Evolutionary conservation across 2,888 invertebrate species (phyloP), one percentile per base, ranked within the genome.

Genomic region (Cheilosia soror): DNA sequence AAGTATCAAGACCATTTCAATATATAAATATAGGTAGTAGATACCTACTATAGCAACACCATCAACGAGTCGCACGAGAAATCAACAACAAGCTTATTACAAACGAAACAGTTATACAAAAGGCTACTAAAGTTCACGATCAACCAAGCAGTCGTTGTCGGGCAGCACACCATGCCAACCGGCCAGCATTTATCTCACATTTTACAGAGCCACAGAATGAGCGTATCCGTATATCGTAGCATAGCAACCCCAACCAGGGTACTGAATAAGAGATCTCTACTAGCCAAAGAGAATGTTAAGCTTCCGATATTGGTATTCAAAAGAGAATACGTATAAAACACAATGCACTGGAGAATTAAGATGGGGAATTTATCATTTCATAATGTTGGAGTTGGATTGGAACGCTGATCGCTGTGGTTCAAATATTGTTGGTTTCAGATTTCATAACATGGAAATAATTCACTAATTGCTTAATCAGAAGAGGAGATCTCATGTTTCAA

Each of bases 31-130:
- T 55, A 20, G 20, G 20, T 20, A 20, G 20, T 20, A 20, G 20
- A 2, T 20, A 20, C 20, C 20, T 20, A 20, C 63, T 29, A 72
- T 49, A 75, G 40, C 51, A 68, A 15, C 42, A 55, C 9, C 25
- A 42, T 15, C 27, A 37, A 29, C 37, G 63, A 73, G 37, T 60
- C 51, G 37, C 76, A 82, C 75, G 57, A 76, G 47, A 33, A 60
- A 51, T 47, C 42, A 44, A 37, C 57, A 65, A 57, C 81, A 69
- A 77, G 77, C 77, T 82, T 76, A 53, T 77, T 82, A 82, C 82
- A 82, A 82, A 82, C 65, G 77, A 82, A 77, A 82, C 82, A 82
- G 82, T 82, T 82, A 82, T 65, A 82, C 81, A 63, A 69, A 76
- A 76, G 76, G 76, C 81, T 65, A 82, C 71, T 53, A 71, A 77